Conservation (phyloP, 2,888 invertebrate species). For the Amphipyra tragopoginis region DNA sequence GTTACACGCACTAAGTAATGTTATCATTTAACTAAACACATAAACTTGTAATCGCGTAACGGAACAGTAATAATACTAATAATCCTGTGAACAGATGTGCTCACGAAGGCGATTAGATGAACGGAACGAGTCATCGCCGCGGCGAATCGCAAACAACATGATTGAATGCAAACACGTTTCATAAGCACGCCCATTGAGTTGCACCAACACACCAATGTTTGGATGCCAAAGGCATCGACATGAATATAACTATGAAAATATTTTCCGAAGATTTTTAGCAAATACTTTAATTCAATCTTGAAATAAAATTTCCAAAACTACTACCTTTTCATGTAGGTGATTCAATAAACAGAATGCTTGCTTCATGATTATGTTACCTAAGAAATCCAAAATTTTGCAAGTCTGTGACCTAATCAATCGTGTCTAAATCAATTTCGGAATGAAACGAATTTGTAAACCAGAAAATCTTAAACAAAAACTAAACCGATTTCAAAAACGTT, state of each 20-base stretch:
- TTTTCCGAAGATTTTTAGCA: neutral
- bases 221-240: neutral
- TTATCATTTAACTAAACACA: constrained; percentile 47
- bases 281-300: no score
- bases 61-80: constrained; percentile 43
- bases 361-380: constrained; percentile 15
- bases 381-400: constrained; percentile 36
- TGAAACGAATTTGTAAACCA: constrained; percentile 44
- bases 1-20: constrained; percentile 22
- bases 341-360: constrained; percentile 14
- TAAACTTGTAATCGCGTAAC: constrained; percentile 39
- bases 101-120: constrained; percentile 49
- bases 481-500: constrained; percentile 45
- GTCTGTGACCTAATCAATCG: constrained; percentile 30
- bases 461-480: constrained; percentile 38
- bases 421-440: constrained; percentile 49
- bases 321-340: neutral
- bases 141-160: constrained; percentile 58
- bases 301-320: neutral
- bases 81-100: constrained; percentile 44
- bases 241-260: neutral
- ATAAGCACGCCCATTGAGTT: constrained; percentile 31
- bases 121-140: constrained; percentile 51
- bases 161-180: constrained; percentile 57
- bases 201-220: constrained; percentile 21